Conservation (phyloP, 1,140 invertebrate genomes). For the Neotoxoptera formosana region DNA sequence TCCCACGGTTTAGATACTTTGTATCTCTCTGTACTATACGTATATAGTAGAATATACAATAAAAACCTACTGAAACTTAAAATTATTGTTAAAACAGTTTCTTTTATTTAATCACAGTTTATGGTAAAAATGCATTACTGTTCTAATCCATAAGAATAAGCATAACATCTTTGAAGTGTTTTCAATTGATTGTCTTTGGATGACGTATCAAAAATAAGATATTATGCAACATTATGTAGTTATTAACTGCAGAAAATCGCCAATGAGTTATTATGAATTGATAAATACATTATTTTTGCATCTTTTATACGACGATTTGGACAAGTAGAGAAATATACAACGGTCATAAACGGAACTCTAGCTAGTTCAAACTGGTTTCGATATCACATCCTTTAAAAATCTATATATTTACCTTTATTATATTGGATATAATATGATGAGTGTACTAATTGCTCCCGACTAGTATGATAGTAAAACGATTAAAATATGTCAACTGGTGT, state of each 20-base stretch:
- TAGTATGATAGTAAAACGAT: neutral
- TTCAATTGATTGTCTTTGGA: neutral
- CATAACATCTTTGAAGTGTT: neutral
- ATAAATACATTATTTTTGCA: neutral
- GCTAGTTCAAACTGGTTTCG: neutral
- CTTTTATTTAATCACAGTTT: neutral
- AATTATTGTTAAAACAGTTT: neutral
- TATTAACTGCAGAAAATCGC: neutral
- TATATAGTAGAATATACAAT: neutral
- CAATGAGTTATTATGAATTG: neutral
- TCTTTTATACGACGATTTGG: neutral
- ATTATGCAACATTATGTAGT: neutral
- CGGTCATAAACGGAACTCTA: neutral
- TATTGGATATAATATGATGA: neutral
- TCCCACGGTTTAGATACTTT: neutral
- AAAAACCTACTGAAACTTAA: neutral
- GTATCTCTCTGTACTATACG: neutral
- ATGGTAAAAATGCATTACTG: neutral
- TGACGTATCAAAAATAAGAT: neutral
- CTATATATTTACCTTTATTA: neutral
- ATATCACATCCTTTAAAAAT: neutral
- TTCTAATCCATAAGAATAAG: neutral
- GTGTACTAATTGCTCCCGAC: slow-evolving; percentile 9
- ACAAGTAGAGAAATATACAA: slow-evolving; percentile 13
- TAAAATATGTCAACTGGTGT: slow-evolving; percentile 34